These are phyloP conservation scores for Centruroides vittatus DNA, from an alignment of 1,140 invertebrate species.

Conservation along the genomic window DNA sequence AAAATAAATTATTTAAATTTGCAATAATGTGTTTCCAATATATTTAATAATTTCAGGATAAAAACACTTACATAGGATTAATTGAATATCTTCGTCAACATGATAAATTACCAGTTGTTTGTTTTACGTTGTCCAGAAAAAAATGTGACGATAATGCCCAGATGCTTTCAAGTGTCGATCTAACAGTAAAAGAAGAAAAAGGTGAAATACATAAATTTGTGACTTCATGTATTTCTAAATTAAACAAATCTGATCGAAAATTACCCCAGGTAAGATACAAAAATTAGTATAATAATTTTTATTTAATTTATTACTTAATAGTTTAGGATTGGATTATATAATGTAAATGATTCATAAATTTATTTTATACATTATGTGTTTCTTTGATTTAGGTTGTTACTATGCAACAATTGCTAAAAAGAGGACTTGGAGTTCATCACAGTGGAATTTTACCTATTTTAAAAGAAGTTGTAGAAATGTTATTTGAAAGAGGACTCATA, in stretches of 20 bases:
- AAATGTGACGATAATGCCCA: conserved; percentile 66
- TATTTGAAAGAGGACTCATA: conserved; percentile 81
- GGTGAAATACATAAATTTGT: conserved; percentile 69
- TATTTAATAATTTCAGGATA: neutral
- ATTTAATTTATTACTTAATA: neutral
- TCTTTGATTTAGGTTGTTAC: conserved; percentile 36
- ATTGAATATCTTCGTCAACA: conserved; percentile 36
- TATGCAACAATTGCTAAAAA: conserved; percentile 61
- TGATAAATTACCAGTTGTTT: conserved; percentile 83
- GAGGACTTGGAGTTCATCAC: conserved; percentile 91
- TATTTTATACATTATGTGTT: no score
- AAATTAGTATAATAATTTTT: neutral
- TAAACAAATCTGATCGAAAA: conserved; percentile 71
- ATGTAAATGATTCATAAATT: no score
- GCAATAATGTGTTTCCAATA: neutral
- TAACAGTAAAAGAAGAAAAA: conserved; percentile 72
- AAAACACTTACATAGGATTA: conserved; percentile 10
- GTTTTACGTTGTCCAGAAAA: conserved; percentile 86
- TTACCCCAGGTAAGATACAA: conserved; percentile 62
- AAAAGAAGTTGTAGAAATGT: conserved; percentile 95
- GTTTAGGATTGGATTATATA: neutral
- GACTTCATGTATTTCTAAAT: conserved; percentile 55
- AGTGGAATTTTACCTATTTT: conserved; percentile 92
- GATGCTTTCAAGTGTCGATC: conserved; percentile 46
- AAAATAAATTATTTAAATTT: no score